Percentiles rank a stretch among this genome's conserved stretches.
phyloP scores from a whole-genome alignment of 2,113 vertebrate genomes.

The Pyxicephalus adspersus region DNA sequence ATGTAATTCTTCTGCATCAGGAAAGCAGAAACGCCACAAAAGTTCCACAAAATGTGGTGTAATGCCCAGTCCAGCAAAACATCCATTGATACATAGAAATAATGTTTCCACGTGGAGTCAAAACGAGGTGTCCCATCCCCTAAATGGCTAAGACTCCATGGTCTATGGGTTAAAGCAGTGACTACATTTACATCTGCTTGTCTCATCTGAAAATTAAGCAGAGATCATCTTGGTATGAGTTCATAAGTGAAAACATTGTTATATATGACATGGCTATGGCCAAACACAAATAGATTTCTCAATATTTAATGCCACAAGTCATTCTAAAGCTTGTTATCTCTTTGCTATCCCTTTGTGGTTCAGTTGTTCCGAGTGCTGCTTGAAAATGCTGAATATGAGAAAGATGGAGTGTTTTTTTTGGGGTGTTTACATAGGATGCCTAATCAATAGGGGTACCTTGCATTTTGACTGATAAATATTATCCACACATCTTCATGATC shows the following conservation, averaged over 20 bases:
- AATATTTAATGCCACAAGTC: too few relatives aligned
- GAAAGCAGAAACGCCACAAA: conserved; percentile 91
- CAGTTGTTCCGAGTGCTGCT: too few relatives aligned
- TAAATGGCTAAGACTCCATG: conserved; percentile 84
- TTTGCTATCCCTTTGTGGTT: too few relatives aligned
- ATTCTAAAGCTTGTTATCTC: too few relatives aligned
- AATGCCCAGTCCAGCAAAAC: conserved; percentile 87
- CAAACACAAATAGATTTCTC: too few relatives aligned
- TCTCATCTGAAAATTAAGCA: conserved; percentile 80
- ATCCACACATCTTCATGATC: too few relatives aligned
- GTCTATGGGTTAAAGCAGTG: conserved; percentile 89
- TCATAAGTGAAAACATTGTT: not conserved
- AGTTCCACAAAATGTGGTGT: conserved; percentile 86
- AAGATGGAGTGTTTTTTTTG: too few relatives aligned
- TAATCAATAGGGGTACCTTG: too few relatives aligned
- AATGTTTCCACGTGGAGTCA: conserved; percentile 76
- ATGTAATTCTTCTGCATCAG: conserved; percentile 90
- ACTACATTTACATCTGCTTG: conserved; percentile 86
- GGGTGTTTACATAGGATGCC: too few relatives aligned
- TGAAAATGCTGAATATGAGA: too few relatives aligned
- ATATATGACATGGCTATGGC: not conserved
- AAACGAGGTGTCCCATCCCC: conserved; percentile 83
- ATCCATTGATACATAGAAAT: conserved; percentile 77
- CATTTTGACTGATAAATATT: too few relatives aligned
- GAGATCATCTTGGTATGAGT: not conserved